Conservation (phyloP, 2,797 vertebrate genomes). For the Labroides dimidiatus region DNA sequence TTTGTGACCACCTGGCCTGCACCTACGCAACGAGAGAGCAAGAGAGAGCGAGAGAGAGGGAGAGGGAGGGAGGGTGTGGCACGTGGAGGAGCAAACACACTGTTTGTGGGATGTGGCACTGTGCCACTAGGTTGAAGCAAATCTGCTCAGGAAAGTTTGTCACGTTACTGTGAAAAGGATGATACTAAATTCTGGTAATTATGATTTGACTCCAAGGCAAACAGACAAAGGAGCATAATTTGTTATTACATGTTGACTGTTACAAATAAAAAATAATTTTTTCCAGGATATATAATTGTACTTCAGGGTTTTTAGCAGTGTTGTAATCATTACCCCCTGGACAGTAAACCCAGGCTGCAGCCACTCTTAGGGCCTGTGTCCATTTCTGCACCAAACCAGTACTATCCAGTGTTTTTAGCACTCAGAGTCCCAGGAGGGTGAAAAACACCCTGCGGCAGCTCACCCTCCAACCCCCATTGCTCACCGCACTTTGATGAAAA, state of each 20-base stretch:
- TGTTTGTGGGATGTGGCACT: conserved; percentile 25
- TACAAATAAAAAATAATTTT: background rate
- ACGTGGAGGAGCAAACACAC: conserved; percentile 15
- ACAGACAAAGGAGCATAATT: background rate
- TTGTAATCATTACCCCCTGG: no score
- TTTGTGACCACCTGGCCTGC: conserved; percentile 27
- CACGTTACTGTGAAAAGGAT: conserved; percentile 36
- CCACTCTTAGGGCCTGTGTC: background rate
- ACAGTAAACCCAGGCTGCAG: background rate
- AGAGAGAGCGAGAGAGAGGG: background rate
- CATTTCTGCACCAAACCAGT: background rate
- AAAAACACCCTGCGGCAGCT: no score
- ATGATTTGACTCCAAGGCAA: conserved; percentile 8
- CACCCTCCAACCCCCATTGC: no score
- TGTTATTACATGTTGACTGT: background rate
- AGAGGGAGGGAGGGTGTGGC: conserved; percentile 43
- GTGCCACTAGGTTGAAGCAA: background rate
- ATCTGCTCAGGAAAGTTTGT: background rate
- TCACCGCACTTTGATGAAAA: no score
- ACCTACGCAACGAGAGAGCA: conserved; percentile 6
- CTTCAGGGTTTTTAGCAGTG: background rate
- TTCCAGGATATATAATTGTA: background rate
- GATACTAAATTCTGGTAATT: conserved; percentile 16
- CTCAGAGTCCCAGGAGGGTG: no score
- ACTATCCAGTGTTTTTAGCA: no score